Evolutionary conservation across 2,113 vertebrate species (phyloP), one percentile per base, ranked within the genome.

Genomic region (Rattus norvegicus): DNA sequence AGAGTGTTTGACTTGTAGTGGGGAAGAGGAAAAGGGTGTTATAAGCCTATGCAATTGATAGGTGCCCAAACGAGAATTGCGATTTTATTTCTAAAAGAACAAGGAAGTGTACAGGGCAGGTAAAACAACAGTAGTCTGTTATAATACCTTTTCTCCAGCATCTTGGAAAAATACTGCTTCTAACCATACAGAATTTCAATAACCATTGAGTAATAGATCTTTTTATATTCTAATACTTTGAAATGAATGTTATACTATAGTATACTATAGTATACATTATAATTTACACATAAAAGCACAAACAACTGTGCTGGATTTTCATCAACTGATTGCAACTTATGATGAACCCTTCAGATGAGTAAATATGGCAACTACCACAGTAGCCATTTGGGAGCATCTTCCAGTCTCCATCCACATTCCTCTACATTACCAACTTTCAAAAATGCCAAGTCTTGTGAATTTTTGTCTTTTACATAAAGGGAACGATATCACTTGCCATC

Each of bases 11-110:
- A 10, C 75, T 93, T 83, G 49, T 33, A 47, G 49, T 47, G 49
- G 67, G 10, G 33, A 93, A 75, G 19, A 63, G 19, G 2, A 22
- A 2, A n/a, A 65, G 47, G 5, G 22, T 36, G 17, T 86, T 73
- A 19, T 30, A 92, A 86, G 26, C 33, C 26, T 59, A 11, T 69
- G 36, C 79, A 75, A 92, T 24, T 92, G 13, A 49, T 69, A 76
- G 16, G 28, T 76, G 70, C 36, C 20, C 47, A 92, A 69, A 90
- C 8, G 16, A 43, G 75, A 86, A 70, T 16, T 86, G 69, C 3
- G 3, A 75, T 97, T 97, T 65, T 85, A 49, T 67, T 67, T 87
- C 65, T 49, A 65, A 72, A 90, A 85, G 67, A 88, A 14, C 43
- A 87, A 92, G 67, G 80, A 65, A 9, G 13, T 93, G n/a, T 54